These are phyloP conservation scores for Dromaius novaehollandiae DNA, from an alignment of 2,113 vertebrate species.

Conservation along the genomic window DNA sequence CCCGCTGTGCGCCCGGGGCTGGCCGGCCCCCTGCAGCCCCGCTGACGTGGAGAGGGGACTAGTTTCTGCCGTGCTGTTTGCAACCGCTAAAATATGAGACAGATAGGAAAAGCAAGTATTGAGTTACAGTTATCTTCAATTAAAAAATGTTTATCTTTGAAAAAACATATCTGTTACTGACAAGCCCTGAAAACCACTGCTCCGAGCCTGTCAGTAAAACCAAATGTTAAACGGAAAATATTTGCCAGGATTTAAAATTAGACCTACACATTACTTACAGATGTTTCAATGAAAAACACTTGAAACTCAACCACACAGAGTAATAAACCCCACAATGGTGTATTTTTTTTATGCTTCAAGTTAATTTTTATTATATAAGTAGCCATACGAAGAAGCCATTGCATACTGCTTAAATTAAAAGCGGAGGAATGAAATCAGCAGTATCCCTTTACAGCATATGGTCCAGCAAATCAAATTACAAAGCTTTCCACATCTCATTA, in stretches of 20 bases:
- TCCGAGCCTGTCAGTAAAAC: slow-evolving; percentile 79
- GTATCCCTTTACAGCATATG: slow-evolving; percentile 85
- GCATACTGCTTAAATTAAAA: slow-evolving; percentile 88
- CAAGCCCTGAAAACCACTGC: slow-evolving; percentile 70
- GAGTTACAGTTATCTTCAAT: slow-evolving; percentile 72
- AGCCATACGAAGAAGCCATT: slow-evolving; percentile 87
- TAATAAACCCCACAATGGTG: slow-evolving; percentile 91
- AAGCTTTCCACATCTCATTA: slow-evolving; percentile 90
- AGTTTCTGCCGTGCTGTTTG: not conserved
- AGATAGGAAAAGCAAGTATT: slow-evolving; percentile 44
- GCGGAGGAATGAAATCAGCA: slow-evolving; percentile 86
- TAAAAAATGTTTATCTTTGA: slow-evolving; percentile 61
- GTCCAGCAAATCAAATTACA: slow-evolving; percentile 88
- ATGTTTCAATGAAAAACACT: slow-evolving; percentile 88
- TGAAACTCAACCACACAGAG: slow-evolving; percentile 89
- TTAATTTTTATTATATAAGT: slow-evolving; percentile 94
- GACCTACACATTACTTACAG: slow-evolving; percentile 90
- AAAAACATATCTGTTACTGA: slow-evolving; percentile 73
- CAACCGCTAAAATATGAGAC: slow-evolving; percentile 5
- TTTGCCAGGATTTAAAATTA: slow-evolving; percentile 87
- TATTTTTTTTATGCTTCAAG: slow-evolving; percentile 82
- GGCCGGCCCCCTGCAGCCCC: too few species aligned
- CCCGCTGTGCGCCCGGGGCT: too few species aligned
- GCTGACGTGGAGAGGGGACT: not conserved
- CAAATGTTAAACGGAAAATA: slow-evolving; percentile 86